Conservation (phyloP, 2,113 vertebrate genomes). For the Cyanoderma ruficeps region DNA sequence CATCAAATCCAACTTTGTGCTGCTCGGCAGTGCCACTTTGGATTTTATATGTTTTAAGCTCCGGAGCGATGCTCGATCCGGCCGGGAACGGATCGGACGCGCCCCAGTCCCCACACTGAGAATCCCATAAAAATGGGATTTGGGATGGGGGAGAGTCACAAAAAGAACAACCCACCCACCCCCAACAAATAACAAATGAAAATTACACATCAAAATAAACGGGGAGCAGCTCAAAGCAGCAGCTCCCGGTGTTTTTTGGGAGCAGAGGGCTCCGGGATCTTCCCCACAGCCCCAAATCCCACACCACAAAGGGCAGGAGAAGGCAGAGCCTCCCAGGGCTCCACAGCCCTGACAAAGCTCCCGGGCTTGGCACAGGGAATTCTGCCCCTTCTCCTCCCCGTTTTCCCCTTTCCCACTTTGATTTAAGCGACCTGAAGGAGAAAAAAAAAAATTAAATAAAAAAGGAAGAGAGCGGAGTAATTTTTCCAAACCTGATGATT, state of each 20-base stretch:
- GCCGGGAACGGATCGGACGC: background rate
- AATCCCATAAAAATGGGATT: background rate
- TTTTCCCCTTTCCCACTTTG: background rate
- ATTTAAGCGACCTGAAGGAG: background rate
- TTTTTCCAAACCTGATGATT: background rate
- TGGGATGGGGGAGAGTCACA: background rate
- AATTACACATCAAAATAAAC: background rate
- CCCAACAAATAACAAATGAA: background rate
- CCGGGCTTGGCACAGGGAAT: background rate
- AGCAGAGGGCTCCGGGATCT: background rate
- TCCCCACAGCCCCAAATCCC: background rate
- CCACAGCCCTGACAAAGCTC: background rate
- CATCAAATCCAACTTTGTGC: background rate
- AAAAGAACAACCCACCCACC: background rate
- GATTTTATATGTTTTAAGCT: background rate
- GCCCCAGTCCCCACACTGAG: background rate
- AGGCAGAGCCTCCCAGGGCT: conserved; percentile 5
- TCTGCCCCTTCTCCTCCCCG: background rate
- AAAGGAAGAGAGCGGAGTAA: fast-evolving
- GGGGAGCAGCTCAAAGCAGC: background rate
- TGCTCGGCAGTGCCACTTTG: background rate
- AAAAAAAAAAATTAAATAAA: background rate
- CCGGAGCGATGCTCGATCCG: background rate
- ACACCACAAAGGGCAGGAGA: conserved; percentile 23
- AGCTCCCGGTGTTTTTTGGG: background rate